Evolutionary conservation across 2,113 vertebrate species (phyloP).

Genomic region (Hemichromis elongatus): DNA sequence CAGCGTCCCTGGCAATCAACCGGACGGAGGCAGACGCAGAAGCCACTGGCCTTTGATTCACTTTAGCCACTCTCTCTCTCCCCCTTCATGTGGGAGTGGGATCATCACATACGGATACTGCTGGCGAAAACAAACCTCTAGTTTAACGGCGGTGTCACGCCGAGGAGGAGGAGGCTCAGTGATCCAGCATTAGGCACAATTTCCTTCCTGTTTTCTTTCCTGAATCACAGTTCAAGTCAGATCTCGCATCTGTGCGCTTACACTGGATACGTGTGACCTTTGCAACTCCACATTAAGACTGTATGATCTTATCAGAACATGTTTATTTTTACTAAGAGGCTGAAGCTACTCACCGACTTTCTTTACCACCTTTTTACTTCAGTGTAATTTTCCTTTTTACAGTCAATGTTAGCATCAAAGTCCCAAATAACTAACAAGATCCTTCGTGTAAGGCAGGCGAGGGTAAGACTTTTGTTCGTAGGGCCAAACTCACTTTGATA

Average conservation of each 20-base stretch:
- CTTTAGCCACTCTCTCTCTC: neutral
- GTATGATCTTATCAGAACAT: neutral
- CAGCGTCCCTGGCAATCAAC: slow-evolving; percentile 14
- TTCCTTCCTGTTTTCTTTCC: neutral
- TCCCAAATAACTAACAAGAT: neutral
- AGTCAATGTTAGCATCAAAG: neutral
- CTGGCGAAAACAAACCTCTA: slow-evolving; percentile 7
- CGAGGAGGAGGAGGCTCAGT: slow-evolving; percentile 13
- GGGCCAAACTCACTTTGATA: neutral
- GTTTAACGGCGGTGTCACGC: neutral
- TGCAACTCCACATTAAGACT: neutral
- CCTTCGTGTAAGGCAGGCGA: neutral
- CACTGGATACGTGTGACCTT: neutral
- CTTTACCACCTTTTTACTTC: neutral
- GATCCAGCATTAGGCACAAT: neutral
- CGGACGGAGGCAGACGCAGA: neutral
- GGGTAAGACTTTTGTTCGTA: rapidly evolving
- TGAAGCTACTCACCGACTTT: neutral
- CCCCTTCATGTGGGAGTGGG: neutral
- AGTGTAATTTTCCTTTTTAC: neutral
- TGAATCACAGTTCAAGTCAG: neutral
- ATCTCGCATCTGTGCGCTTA: neutral
- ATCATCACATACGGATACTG: neutral
- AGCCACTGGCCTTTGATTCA: slow-evolving; percentile 29
- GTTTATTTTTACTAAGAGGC: neutral